Evolutionary conservation across 1,140 invertebrate species (phyloP).

Genomic region (Hypothenemus hampei): DNA sequence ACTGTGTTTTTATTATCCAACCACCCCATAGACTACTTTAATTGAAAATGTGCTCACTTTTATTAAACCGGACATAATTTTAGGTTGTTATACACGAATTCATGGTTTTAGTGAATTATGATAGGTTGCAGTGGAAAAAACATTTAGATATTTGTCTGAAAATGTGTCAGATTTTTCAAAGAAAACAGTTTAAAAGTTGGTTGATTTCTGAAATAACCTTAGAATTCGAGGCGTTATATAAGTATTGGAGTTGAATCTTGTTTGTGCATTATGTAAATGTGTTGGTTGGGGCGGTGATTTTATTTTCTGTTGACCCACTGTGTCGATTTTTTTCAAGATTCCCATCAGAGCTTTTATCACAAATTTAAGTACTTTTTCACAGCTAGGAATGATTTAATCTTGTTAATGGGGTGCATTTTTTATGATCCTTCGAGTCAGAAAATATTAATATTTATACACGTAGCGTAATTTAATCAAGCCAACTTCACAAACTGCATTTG

Average conservation of each 20-base stretch:
- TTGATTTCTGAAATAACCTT: too few species aligned
- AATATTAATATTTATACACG: constrained; percentile 32
- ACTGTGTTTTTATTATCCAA: constrained; percentile 9
- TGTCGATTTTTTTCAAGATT: constrained; percentile 6
- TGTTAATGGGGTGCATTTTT: constrained; percentile 26
- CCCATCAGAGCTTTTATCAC: constrained; percentile 16
- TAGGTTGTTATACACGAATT: constrained; percentile 20
- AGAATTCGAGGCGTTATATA: too few species aligned
- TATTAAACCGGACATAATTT: constrained; percentile 23
- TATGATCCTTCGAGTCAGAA: constrained; percentile 24
- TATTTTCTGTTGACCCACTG: constrained; percentile 16
- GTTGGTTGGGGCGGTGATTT: too few species aligned
- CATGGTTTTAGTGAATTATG: constrained; percentile 16
- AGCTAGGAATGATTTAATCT: constrained; percentile 28
- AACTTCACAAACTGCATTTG: constrained; percentile 29
- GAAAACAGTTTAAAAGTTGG: too few species aligned
- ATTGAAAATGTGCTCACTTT: constrained; percentile 24
- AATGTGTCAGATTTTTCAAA: too few species aligned
- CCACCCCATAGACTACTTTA: constrained; percentile 14
- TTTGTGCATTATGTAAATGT: too few species aligned
- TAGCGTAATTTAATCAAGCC: constrained; percentile 31
- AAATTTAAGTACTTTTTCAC: constrained; percentile 26
- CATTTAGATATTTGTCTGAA: too few species aligned
- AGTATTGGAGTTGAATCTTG: too few species aligned
- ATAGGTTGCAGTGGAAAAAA: too few species aligned